Percentiles rank a stretch among this genome's conserved stretches.
These are phyloP conservation scores for Miopithecus talapoin DNA, from an alignment of 2,797 vertebrate genomes.

Conservation along the genomic window DNA sequence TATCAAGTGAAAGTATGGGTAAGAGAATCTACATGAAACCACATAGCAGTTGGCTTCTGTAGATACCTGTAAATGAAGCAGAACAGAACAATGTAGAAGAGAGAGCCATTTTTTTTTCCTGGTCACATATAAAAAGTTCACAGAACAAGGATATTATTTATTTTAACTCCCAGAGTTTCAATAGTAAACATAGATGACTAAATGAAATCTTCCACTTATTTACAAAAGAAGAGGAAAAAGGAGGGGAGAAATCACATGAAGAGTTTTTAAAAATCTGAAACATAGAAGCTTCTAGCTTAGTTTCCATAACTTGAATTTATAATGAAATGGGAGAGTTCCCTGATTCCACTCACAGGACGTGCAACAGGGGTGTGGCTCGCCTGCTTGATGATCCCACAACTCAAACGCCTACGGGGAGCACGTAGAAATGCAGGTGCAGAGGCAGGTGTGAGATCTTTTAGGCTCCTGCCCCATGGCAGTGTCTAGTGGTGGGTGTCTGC, in stretches of 20 bases:
- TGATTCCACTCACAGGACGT: too few relatives aligned
- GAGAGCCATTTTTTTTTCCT: conserved; percentile 92
- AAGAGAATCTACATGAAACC: conserved; percentile 93
- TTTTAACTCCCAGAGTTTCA: conserved; percentile 95
- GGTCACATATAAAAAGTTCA: conserved; percentile 94
- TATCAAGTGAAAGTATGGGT: conserved; percentile 93
- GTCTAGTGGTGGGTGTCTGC: too few relatives aligned
- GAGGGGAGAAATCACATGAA: not conserved
- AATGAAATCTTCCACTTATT: conserved; percentile 85
- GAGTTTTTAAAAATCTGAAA: not conserved
- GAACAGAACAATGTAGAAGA: conserved; percentile 96
- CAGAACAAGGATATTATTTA: conserved; percentile 92
- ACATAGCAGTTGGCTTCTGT: conserved; percentile 93
- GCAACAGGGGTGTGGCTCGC: too few relatives aligned
- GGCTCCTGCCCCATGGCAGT: too few relatives aligned
- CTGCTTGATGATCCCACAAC: too few relatives aligned
- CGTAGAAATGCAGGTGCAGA: too few relatives aligned
- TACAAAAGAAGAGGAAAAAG: not conserved
- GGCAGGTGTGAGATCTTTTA: too few relatives aligned
- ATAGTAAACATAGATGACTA: conserved; percentile 90
- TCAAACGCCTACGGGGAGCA: too few relatives aligned
- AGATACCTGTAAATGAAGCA: conserved; percentile 94
- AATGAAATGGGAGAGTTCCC: not conserved
- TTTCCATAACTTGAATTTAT: not conserved
- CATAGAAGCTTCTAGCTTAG: not conserved